Base-by-base conservation (phyloP, 2,888 invertebrate genomes). In the Scrobipalpa costella region DNA sequence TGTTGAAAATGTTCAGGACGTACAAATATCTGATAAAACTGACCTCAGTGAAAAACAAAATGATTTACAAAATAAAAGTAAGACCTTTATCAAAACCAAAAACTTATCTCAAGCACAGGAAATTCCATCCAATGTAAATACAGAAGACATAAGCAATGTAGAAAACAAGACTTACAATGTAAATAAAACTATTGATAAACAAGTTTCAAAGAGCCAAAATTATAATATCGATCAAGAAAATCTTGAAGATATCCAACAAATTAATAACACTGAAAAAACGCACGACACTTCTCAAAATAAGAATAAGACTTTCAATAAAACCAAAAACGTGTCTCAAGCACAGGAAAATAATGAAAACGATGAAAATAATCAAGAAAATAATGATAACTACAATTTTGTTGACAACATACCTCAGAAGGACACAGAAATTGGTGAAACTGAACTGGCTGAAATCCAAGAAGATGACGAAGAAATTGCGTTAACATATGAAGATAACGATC, bases 381-480 rank as follows among this genome's bases (percentile, higher is more conserved):
- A 8, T 50, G 50, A 21, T 21, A 21, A 11, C 7, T 7, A 27
- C 27, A 27, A 27, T 27, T 27, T 27, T 27, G 27, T 27, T 27
- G 27, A 27, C 27, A 27, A 27, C 5, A 27, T 27, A 27, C 27
- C 27, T 27, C 44, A 44, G n/a, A 15, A 44, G n/a, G 44, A n/a
- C 15, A 44, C 6, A 13, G 52, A 52, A 52, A n/a, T 19, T 19
- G 52, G 11, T 19, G 33, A 33, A 52, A 33, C 13, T 52, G n/a
- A 52, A 9, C 27, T 27, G 27, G 27, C 27, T 27, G 57, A 65
- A 50, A 27, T 55, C 40, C 58, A 60, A 57, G 63, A 67, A 34
- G 63, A 66, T 50, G 60, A 67, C 36, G 63, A 69, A 61, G 67
- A 71, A 64, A 63, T 68, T 57, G 65, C 66, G 13, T 67, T 72